Base-by-base conservation (phyloP, 2,113 vertebrate genomes). In the Bubo blakistoni region DNA sequence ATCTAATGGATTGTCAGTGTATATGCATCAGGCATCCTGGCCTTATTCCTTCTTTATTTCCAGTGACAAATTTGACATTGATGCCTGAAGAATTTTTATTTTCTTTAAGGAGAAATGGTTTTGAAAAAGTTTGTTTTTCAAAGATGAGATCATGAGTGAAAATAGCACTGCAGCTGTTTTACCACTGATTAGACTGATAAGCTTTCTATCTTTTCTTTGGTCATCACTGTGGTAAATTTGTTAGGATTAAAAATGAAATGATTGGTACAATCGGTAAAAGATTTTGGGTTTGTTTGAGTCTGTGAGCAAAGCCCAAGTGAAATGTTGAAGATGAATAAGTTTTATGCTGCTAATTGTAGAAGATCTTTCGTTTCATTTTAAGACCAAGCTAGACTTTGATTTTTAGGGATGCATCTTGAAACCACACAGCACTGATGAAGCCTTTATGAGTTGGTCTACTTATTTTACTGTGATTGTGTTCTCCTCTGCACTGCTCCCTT, bases 51-150 rank as follows among this genome's bases (percentile, higher is more conserved):
- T 38, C 47, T 65, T 24, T 36, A 54, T 91, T 96, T 94, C 62
- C 78, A 72, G 34, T 86, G 76, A 54, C 65, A 91, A 90, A 97
- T 96, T 95, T 97, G 85, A 91, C 80, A 71, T 92, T 96, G 87
- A 86, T 98, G 54, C 86, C 94, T 96, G 96, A 93, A 94, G 86
- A 95, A 87, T 83, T 58, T 81, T 92, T 88, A 87, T 97, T 96
- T 97, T 97, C 93, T 97, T 94, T 96, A 96, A 96, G 94, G 85
- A 71, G 32, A 88, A 97, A 90, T 90, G 62, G 19, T 92, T 96
- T 93, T 80, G 52, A 61, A 73, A 95, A 94, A 86, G 40, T 61
- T 87, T 86, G 13, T 49, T 88, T 88, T 91, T 90, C 49, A 58
- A 63, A 81, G 73, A 72, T 88, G 80, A 96, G 90, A 78, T 96